Evolutionary conservation across 2,113 vertebrate species (phyloP).

Genomic region (Urocynchramus pylzowi): DNA sequence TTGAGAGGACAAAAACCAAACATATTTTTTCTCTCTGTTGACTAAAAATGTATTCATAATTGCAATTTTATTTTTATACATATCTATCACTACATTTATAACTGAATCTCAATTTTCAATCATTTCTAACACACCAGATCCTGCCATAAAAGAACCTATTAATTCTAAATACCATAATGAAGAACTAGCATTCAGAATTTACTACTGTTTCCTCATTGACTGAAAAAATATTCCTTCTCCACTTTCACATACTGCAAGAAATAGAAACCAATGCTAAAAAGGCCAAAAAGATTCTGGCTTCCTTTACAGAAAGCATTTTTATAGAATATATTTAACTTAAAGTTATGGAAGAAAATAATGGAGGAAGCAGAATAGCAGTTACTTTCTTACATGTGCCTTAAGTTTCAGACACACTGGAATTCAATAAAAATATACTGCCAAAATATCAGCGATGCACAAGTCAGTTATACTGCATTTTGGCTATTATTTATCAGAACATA

Average conservation of each 20-base stretch:
- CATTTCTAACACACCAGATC: neutral
- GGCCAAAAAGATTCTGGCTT: neutral
- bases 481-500: neutral
- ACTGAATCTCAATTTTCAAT: neutral
- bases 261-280: neutral
- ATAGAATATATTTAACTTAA: constrained; percentile 7
- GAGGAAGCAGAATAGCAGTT: constrained; percentile 14
- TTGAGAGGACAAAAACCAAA: neutral
- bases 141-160: neutral
- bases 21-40: neutral
- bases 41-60: neutral
- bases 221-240: neutral
- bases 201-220: neutral
- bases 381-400: neutral
- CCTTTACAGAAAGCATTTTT: constrained; percentile 3
- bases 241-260: neutral
- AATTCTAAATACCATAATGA: neutral
- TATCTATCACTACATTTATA: neutral
- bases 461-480: constrained; percentile 4
- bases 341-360: constrained; percentile 27
- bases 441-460: neutral
- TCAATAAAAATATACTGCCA: constrained; percentile 22
- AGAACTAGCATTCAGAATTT: neutral
- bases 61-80: neutral
- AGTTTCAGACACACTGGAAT: constrained; percentile 42